Conservation (phyloP, 1,140 invertebrate genomes). For the Paralvinella palmiformis region DNA sequence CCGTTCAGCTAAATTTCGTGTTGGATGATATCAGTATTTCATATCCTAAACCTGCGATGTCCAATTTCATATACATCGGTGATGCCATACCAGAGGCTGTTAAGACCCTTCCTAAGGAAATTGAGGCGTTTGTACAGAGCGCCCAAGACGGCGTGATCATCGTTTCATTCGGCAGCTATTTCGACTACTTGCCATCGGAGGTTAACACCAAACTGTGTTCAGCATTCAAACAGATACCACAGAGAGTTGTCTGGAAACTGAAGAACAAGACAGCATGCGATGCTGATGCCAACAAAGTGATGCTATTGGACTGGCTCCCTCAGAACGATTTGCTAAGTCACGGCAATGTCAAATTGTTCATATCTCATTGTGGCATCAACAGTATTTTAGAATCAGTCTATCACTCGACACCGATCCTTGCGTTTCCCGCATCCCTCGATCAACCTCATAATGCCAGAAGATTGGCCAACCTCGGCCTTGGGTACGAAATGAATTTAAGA, state of each 20-base stretch:
- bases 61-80: slow-evolving; percentile 5
- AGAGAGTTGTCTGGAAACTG: neutral
- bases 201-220: neutral
- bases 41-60: slow-evolving; percentile 7
- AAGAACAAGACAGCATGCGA: neutral
- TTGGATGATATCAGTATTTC: neutral
- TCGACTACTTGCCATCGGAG: neutral
- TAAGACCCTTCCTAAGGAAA: neutral
- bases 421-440: slow-evolving; percentile 34
- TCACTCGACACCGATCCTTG: slow-evolving; percentile 30
- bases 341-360: slow-evolving; percentile 26
- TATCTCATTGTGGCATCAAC: slow-evolving; percentile 34
- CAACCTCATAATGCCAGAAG: slow-evolving; percentile 40
- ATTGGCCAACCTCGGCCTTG: slow-evolving; percentile 32
- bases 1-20: no score
- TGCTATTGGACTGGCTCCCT: slow-evolving; percentile 63
- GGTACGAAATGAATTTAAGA: slow-evolving; percentile 12
- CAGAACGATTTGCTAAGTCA: slow-evolving; percentile 51
- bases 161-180: slow-evolving; percentile 12
- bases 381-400: slow-evolving; percentile 26
- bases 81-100: neutral
- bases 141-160: slow-evolving; percentile 1
- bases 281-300: slow-evolving; percentile 55
- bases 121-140: neutral
- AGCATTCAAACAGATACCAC: neutral